These are phyloP conservation scores for Polyommatus icarus DNA, from an alignment of 2,888 invertebrate species.

Conservation along the genomic window DNA sequence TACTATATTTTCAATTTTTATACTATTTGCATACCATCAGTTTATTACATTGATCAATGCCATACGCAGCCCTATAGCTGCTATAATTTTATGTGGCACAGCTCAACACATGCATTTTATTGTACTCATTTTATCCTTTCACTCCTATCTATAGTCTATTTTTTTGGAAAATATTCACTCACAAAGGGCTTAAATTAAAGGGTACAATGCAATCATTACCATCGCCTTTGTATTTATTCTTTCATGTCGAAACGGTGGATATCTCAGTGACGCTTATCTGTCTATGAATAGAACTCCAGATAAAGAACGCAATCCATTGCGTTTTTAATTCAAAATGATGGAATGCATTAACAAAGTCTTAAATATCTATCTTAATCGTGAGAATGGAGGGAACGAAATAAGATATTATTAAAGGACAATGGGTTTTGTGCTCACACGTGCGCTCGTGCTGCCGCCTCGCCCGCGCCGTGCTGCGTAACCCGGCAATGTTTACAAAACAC, in stretches of 20 bases:
- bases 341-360: conserved; percentile 24
- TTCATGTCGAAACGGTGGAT: conserved; percentile 12
- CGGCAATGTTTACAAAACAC: conserved; percentile 26
- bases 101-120: no score
- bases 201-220: not conserved
- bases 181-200: not conserved
- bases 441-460: not conserved
- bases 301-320: conserved; percentile 20
- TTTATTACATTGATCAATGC: no score
- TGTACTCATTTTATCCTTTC: no score
- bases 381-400: conserved; percentile 17
- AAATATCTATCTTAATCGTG: conserved; percentile 15
- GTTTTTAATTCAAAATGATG: conserved; percentile 13
- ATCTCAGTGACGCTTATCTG: not conserved
- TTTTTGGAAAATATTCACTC: no score
- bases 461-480: not conserved
- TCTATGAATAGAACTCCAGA: conserved; percentile 11
- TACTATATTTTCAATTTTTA: no score
- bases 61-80: no score
- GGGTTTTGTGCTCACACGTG: conserved; percentile 28
- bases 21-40: no score
- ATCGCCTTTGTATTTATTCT: not conserved
- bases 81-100: no score
- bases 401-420: conserved; percentile 28
- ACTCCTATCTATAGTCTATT: no score